phyloP scores from a whole-genome alignment of 2,113 vertebrate genomes.

The Hydrolagus affinis region DNA sequence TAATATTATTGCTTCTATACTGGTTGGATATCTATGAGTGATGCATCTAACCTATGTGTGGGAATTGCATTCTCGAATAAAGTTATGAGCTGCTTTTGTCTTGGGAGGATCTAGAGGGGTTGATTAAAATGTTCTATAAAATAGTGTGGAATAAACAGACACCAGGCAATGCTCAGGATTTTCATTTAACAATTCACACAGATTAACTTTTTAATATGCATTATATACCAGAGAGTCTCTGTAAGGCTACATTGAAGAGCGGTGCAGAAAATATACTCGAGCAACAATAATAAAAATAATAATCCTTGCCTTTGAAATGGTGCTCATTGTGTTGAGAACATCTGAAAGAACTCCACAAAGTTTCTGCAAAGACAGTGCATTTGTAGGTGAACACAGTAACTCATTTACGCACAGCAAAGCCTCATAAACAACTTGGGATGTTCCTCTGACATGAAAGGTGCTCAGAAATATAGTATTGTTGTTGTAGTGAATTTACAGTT shows the following conservation, averaged over 20 bases:
- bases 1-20: neutral
- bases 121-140: neutral
- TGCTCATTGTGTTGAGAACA: neutral
- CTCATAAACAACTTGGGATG: neutral
- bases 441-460: too few species aligned
- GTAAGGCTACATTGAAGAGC: neutral
- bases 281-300: neutral
- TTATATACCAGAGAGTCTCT: neutral
- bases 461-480: too few species aligned
- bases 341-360: neutral
- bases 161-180: neutral
- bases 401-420: neutral
- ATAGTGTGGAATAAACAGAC: neutral
- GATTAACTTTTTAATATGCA: neutral
- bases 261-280: neutral
- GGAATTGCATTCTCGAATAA: neutral
- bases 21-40: slow-evolving; percentile 9
- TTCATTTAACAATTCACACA: neutral
- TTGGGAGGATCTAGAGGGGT: neutral
- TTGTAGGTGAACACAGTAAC: neutral
- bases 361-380: neutral
- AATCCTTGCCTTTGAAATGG: neutral
- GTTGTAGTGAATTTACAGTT: neutral
- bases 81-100: neutral
- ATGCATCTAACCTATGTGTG: neutral